Evolutionary conservation across 2,888 invertebrate species (phyloP), one percentile per base, ranked within the genome.

Genomic region (Lacanobia wlatinum): DNA sequence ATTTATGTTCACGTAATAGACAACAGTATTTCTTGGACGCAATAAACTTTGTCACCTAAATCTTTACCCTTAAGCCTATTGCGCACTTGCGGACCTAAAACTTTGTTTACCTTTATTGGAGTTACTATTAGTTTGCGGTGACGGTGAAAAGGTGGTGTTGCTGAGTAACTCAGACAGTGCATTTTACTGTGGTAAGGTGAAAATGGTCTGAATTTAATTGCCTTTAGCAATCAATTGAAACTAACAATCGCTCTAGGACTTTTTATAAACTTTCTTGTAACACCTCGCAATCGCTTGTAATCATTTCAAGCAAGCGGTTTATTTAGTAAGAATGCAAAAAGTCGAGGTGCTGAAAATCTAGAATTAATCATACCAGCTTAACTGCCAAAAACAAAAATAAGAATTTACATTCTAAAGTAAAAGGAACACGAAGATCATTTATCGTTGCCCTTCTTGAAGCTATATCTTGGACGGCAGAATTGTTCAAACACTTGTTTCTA

Each of bases 41-140:
- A 96, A 96, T 96, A 96, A 94, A 95, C 89, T 95, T 94, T 95
- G 96, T 94, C 96, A 94, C 95, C 96, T 96, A 96, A 96, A 96
- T 96, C 96, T 96, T 94, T 92, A 89, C 87, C 88, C 88, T 88
- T 95, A 95, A 96, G 95, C 96, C 95, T 93, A 95, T 93, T 93
- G 91, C 92, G 87, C 75, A 78, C 84, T 87, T 88, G 78, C 86
- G 82, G 80, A 86, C 81, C 82, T 80, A 83, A 81, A 87, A 76
- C 77, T 82, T 83, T 79, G 73, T 82, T 86, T 74, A 84, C 75
- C 71, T 78, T 73, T 74, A 68, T 63, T 63, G 56, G 56, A 64
- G 62, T 72, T 83, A 68, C 63, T 79, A 65, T 73, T 68, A 73
- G 67, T 63, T 83, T 50, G 40, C 43, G 56, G 40, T 50, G 21